Conservation (phyloP, 2,888 invertebrate species). For the Fragum sueziense region DNA sequence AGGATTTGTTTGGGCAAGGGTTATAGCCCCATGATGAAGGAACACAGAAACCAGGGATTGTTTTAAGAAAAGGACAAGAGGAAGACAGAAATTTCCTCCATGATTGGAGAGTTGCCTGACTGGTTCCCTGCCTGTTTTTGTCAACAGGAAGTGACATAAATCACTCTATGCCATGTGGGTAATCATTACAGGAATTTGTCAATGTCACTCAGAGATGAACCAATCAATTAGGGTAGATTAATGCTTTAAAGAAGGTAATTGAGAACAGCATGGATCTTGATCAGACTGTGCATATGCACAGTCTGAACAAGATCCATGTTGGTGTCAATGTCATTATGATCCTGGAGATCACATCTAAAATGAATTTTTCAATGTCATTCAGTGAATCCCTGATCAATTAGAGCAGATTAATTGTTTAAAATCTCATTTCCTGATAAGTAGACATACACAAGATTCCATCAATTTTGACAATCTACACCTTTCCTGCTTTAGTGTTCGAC, state of each 20-base stretch:
- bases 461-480: no score
- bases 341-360: no score
- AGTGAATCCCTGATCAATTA: constrained; percentile 12
- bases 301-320: no score
- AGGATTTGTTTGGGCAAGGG: no score
- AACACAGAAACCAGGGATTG: no score
- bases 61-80: no score
- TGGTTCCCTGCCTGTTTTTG: constrained; percentile 2
- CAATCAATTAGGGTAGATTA: constrained; percentile 24
- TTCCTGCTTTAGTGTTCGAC: no score
- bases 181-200: constrained; percentile 40
- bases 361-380: constrained; percentile 31
- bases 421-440: background rate
- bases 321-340: no score
- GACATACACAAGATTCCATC: no score
- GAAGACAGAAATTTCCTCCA: constrained; percentile 20
- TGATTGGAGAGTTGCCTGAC: constrained; percentile 24
- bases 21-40: no score
- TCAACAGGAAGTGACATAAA: constrained; percentile 26
- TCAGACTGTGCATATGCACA: no score
- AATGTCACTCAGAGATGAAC: constrained; percentile 11
- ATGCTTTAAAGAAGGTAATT: constrained; percentile 14
- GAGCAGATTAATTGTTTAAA: constrained; percentile 20
- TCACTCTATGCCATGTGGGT: constrained; percentile 26
- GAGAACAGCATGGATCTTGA: no score